Conservation (phyloP, 2,797 vertebrate genomes). For the Pangasius djambal region DNA sequence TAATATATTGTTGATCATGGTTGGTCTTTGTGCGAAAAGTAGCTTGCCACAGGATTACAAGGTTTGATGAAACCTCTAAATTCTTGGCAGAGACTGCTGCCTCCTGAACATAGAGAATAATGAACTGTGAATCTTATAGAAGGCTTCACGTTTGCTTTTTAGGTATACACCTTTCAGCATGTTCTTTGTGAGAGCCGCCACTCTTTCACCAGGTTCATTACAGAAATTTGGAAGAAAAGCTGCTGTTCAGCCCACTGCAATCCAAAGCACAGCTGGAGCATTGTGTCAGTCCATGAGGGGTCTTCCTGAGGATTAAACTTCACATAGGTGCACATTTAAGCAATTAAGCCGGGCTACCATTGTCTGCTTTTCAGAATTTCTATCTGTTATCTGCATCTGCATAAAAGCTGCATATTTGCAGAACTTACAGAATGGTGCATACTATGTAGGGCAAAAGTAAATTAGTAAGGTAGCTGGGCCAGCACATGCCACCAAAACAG, state of each 20-base stretch:
- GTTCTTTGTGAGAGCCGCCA: constrained; percentile 49
- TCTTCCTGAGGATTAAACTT: constrained; percentile 57
- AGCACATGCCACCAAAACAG: background rate
- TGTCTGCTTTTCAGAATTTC: constrained; percentile 34
- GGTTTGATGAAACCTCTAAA: constrained; percentile 44
- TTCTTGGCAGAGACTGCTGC: constrained; percentile 33
- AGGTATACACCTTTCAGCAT: constrained; percentile 54
- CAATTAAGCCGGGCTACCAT: constrained; percentile 45
- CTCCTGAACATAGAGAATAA: constrained; percentile 35
- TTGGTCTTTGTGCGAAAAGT: constrained; percentile 35
- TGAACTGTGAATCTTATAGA: constrained; percentile 33
- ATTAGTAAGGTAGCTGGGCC: background rate
- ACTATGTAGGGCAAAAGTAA: constrained; percentile 13
- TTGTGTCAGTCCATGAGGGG: constrained; percentile 57
- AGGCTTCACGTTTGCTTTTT: constrained; percentile 24
- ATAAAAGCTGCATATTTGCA: constrained; percentile 45
- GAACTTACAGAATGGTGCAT: background rate
- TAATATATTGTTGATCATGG: constrained; percentile 34
- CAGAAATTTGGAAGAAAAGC: constrained; percentile 51
- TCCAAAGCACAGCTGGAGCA: constrained; percentile 54
- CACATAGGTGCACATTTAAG: constrained; percentile 43
- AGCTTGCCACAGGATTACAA: constrained; percentile 42
- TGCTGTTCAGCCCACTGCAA: constrained; percentile 41
- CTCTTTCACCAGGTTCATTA: constrained; percentile 55
- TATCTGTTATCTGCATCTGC: constrained; percentile 43